Conservation (phyloP, 2,888 invertebrate genomes). For the Acrocera orbiculus region DNA sequence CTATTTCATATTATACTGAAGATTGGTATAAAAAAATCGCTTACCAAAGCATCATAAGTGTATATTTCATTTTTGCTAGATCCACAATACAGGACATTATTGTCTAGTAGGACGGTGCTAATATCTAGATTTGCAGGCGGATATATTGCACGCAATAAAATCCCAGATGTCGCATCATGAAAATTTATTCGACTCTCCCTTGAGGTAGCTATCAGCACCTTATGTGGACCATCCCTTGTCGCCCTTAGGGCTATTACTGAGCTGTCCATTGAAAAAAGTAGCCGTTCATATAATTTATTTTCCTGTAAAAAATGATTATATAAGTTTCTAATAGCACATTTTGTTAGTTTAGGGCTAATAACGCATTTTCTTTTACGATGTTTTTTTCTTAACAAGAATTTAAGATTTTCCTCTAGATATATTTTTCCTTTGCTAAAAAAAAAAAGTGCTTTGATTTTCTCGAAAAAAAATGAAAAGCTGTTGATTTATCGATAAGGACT, state of each 20-base stretch:
- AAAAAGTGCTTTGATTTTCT: no score
- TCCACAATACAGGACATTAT: slow-evolving; percentile 56
- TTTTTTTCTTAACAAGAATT: no score
- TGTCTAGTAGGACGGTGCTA: slow-evolving; percentile 49
- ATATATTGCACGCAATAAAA: slow-evolving; percentile 44
- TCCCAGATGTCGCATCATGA: slow-evolving; percentile 52
- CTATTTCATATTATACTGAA: neutral
- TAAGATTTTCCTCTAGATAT: no score
- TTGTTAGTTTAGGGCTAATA: no score
- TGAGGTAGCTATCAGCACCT: slow-evolving; percentile 50
- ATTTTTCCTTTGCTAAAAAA: no score
- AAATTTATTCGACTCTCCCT: slow-evolving; percentile 50
- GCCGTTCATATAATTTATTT: slow-evolving; percentile 36
- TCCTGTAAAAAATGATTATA: slow-evolving; percentile 13
- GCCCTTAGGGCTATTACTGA: slow-evolving; percentile 52
- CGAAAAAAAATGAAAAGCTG: no score
- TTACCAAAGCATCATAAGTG: slow-evolving; percentile 57
- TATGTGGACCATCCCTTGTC: slow-evolving; percentile 52
- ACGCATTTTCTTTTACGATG: no score
- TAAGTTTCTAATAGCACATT: no score
- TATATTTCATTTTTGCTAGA: slow-evolving; percentile 54
- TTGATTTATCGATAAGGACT: no score
- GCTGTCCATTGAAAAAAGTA: slow-evolving; percentile 42
- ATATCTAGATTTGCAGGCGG: slow-evolving; percentile 43
- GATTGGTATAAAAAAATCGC: slow-evolving; percentile 18